Conservation (phyloP, 2,888 invertebrate genomes). For the Pseudococcus jackbeardsleyi region DNA sequence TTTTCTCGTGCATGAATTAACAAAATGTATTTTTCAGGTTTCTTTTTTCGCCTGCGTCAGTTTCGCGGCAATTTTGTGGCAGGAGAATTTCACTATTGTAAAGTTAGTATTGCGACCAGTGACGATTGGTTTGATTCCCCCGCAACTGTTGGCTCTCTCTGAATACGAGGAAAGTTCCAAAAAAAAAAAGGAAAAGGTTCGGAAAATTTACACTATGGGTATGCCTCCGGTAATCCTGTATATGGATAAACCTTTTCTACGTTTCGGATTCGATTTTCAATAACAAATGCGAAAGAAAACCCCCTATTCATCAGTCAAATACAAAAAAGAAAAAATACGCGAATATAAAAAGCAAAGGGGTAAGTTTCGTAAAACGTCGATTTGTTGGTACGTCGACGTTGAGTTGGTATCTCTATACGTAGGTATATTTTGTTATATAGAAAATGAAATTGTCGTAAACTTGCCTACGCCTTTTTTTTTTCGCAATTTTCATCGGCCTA, state of each 20-base stretch:
- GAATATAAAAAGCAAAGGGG: background rate
- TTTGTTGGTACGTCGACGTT: background rate
- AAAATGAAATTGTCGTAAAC: slow-evolving; percentile 32
- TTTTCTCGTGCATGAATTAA: background rate
- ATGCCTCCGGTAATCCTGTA: background rate
- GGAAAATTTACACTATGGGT: background rate
- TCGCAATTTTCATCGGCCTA: slow-evolving; percentile 11
- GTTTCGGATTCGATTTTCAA: background rate
- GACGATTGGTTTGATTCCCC: background rate
- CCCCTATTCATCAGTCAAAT: background rate
- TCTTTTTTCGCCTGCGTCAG: background rate
- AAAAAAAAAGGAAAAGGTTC: background rate
- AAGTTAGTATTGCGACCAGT: background rate
- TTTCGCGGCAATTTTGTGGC: background rate
- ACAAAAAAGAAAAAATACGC: background rate
- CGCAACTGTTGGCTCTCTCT: background rate
- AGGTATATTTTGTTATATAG: background rate
- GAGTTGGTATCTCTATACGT: background rate
- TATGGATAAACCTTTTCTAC: background rate
- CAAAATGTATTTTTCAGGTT: background rate
- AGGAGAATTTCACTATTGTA: background rate
- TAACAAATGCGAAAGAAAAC: background rate
- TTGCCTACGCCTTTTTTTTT: slow-evolving; percentile 5
- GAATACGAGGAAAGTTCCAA: no score
- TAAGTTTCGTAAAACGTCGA: slow-evolving; percentile 15